Conservation (phyloP, 2,888 invertebrate genomes). For the Cataglyphis albicans region DNA sequence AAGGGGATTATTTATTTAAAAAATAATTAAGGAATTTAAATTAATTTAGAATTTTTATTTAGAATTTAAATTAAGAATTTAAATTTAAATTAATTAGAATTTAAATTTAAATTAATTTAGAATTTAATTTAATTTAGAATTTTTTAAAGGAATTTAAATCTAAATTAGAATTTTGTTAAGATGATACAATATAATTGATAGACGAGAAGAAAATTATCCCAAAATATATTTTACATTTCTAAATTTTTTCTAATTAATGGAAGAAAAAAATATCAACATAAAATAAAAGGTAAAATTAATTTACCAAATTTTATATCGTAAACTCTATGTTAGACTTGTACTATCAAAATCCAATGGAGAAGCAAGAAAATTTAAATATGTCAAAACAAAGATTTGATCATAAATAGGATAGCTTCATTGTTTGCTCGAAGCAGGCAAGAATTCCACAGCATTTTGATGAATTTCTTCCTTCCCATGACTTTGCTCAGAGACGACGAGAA, state of each 20-base stretch:
- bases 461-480: conserved; percentile 17
- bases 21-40: conserved; percentile 23
- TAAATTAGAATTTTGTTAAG: neutral
- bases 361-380: neutral
- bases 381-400: neutral
- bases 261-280: too few species aligned
- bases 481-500: conserved; percentile 27
- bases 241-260: too few species aligned
- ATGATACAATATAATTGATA: neutral
- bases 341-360: neutral
- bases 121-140: too few species aligned
- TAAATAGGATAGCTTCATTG: neutral
- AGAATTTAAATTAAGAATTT: too few species aligned
- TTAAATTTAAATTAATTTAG: too few species aligned
- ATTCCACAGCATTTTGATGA: conserved; percentile 5
- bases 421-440: neutral
- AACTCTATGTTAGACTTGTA: neutral
- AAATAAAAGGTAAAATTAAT: neutral
- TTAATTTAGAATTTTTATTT: neutral
- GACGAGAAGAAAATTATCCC: neutral
- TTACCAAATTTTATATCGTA: neutral
- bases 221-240: neutral
- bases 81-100: too few species aligned
- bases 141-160: too few species aligned
- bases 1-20: conserved; percentile 8